These are phyloP conservation scores for Leptobrachium leishanense DNA, from an alignment of 2,113 vertebrate species.

Conservation along the genomic window DNA sequence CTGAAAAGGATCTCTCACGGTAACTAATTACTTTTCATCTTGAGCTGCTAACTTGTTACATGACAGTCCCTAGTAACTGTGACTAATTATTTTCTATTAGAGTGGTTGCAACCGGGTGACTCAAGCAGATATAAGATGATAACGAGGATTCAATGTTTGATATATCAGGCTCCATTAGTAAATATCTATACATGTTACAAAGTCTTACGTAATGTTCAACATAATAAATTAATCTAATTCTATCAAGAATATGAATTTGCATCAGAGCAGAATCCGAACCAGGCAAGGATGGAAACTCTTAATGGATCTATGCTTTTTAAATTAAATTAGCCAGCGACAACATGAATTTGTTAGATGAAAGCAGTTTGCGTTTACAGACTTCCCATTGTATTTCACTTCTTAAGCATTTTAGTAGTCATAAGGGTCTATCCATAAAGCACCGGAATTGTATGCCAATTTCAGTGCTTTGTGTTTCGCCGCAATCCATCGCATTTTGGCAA, in stretches of 20 bases:
- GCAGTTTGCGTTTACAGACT: too few relatives aligned
- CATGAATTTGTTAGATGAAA: too few relatives aligned
- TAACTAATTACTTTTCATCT: conserved; percentile 48
- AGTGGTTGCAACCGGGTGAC: conserved; percentile 33
- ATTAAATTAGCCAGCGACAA: too few relatives aligned
- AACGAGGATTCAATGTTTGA: background rate
- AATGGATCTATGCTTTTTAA: too few relatives aligned
- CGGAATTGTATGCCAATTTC: too few relatives aligned
- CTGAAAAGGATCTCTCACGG: conserved; percentile 32
- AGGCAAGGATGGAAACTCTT: background rate
- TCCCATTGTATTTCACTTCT: too few relatives aligned
- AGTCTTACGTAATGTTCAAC: background rate
- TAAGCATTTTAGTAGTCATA: too few relatives aligned
- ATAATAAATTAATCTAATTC: background rate
- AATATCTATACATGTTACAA: background rate
- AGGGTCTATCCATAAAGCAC: too few relatives aligned
- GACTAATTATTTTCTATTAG: conserved; percentile 50
- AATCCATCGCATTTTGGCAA: too few relatives aligned
- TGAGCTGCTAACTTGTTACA: conserved; percentile 43
- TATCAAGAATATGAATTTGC: background rate
- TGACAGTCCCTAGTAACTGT: conserved; percentile 49
- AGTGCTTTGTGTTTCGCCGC: too few relatives aligned
- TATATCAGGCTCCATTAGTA: conserved; percentile 13
- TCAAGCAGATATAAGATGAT: background rate
- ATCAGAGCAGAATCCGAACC: background rate